Evolutionary conservation across 2,888 invertebrate genomes (phyloP).

Genomic region (Tuberolachnus salignus): DNA sequence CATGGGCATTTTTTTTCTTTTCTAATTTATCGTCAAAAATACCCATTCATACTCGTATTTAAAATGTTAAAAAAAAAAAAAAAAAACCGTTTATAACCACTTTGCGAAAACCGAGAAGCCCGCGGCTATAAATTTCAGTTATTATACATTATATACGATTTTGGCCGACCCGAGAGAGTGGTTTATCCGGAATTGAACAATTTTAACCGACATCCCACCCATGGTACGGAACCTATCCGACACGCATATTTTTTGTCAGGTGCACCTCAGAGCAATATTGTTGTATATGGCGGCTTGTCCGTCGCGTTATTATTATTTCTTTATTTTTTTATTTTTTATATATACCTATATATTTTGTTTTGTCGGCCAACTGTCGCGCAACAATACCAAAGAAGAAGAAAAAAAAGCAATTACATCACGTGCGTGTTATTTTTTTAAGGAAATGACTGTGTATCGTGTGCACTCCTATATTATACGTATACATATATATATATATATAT

Average conservation of each 20-base stretch:
- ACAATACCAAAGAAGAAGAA: conserved; percentile 51
- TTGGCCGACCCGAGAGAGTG: neutral
- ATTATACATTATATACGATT: neutral
- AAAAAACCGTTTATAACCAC: conserved; percentile 1
- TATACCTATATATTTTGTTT: conserved; percentile 21
- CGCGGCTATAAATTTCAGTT: neutral
- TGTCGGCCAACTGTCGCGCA: conserved; percentile 54
- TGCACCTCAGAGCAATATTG: conserved; percentile 52
- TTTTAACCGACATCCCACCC: conserved; percentile 7
- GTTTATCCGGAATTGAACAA: conserved; percentile 29
- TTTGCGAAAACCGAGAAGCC: neutral
- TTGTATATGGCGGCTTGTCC: conserved; percentile 18
- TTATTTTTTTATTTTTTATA: conserved; percentile 1
- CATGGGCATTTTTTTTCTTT: neutral
- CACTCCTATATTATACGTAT: conserved; percentile 1
- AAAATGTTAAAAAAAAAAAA: neutral
- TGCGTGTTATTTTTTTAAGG: conserved; percentile 53
- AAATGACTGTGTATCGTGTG: conserved; percentile 53
- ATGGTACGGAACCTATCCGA: neutral
- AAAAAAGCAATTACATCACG: conserved; percentile 55
- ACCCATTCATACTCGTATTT: neutral
- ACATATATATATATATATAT: neutral
- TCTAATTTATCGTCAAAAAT: neutral
- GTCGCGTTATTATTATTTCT: conserved; percentile 25
- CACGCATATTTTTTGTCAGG: conserved; percentile 51